Evolutionary conservation across 2,113 vertebrate genomes (phyloP).

Genomic region (Myotis yumanensis): DNA sequence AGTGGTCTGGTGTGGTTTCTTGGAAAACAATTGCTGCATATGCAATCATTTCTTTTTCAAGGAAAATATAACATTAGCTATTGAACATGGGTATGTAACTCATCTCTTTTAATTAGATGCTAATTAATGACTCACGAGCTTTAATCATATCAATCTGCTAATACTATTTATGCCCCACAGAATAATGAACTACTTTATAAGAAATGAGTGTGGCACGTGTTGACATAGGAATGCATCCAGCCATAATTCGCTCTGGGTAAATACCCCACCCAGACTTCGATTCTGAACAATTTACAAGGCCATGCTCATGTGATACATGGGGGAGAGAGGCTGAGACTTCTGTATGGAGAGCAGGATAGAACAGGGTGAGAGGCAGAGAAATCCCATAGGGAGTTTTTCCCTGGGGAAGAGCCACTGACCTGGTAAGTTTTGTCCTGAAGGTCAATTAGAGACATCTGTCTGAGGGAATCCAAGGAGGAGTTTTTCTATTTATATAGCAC

Average conservation of each 20-base stretch:
- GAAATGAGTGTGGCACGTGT: constrained; percentile 81
- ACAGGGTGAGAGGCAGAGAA: neutral
- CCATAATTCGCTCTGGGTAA: constrained; percentile 82
- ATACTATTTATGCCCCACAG: constrained; percentile 84
- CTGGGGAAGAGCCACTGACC: neutral
- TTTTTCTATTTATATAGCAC: neutral
- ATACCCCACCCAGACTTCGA: constrained; percentile 80
- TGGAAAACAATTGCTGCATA: constrained; percentile 69
- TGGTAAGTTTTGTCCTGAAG: neutral
- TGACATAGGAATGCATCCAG: constrained; percentile 82
- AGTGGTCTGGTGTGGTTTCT: constrained; percentile 54
- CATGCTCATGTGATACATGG: neutral
- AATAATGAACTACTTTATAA: constrained; percentile 85
- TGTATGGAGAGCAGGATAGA: neutral
- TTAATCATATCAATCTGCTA: constrained; percentile 85
- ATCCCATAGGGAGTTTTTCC: neutral
- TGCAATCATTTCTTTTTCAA: constrained; percentile 73
- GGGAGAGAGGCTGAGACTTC: constrained; percentile 15
- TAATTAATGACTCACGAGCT: constrained; percentile 83
- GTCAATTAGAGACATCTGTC: neutral
- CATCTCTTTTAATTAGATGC: constrained; percentile 84
- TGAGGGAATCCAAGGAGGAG: neutral
- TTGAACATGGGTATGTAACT: constrained; percentile 73
- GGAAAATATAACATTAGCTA: constrained; percentile 76
- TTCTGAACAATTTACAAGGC: constrained; percentile 77